These are phyloP conservation scores for Crossaster papposus DNA, from an alignment of 53 echinoderm and acorn worm species.

Conservation along the genomic window DNA sequence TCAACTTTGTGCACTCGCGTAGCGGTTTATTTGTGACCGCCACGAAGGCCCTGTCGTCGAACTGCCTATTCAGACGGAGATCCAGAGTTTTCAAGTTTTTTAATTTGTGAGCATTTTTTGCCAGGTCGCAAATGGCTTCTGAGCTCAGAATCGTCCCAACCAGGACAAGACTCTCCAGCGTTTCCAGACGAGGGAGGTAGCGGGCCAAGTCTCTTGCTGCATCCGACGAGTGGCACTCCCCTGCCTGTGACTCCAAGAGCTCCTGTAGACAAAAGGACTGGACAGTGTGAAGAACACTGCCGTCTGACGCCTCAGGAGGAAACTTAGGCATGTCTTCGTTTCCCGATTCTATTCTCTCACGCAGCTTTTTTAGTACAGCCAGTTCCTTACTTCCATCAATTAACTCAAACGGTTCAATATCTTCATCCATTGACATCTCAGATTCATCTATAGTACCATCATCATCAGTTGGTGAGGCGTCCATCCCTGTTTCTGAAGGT, in stretches of 20 bases:
- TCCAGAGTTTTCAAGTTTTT: background rate
- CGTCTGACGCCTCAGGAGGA: background rate
- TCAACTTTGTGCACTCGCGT: conserved; percentile 7
- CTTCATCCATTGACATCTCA: background rate
- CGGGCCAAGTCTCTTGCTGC: background rate
- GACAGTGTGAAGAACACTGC: background rate
- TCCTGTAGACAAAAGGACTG: conserved; percentile 25
- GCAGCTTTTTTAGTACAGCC: background rate
- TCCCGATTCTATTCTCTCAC: background rate
- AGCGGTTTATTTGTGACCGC: background rate
- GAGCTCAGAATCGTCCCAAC: conserved; percentile 32
- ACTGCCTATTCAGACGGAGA: conserved; percentile 27
- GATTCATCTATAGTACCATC: background rate
- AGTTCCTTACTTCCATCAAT: background rate
- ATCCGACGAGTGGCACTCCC: conserved; percentile 10
- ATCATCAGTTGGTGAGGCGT: background rate
- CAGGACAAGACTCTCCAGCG: conserved; percentile 21
- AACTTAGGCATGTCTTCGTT: background rate
- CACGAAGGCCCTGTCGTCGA: conserved; percentile 14
- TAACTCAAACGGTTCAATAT: background rate
- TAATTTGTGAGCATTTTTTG: background rate
- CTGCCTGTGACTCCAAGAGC: conserved; percentile 16
- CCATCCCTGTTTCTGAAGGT: background rate
- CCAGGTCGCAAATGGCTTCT: background rate
- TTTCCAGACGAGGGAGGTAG: background rate